phyloP scores from a whole-genome alignment of 2,797 vertebrate species.

The Champsocephalus gunnari region DNA sequence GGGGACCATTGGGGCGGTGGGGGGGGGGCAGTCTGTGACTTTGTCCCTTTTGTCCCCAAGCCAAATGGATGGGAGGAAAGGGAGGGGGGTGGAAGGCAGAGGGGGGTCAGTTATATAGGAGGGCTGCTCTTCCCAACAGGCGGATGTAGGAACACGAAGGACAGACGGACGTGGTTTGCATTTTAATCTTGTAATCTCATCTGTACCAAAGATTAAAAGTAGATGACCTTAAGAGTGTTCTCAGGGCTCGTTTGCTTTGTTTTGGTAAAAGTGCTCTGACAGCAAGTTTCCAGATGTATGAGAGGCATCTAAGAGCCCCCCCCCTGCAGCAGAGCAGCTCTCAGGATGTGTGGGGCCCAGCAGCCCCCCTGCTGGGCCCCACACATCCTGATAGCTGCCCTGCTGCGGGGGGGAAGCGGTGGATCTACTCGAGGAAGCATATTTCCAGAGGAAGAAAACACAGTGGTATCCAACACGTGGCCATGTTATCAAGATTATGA shows the following conservation, averaged over 20 bases:
- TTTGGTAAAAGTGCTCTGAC: neutral
- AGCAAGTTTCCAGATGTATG: neutral
- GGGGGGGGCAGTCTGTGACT: constrained; percentile 27
- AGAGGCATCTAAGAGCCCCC: neutral
- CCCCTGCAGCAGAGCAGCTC: too few species aligned
- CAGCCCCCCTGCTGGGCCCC: neutral
- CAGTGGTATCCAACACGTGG: neutral
- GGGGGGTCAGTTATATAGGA: constrained; percentile 20
- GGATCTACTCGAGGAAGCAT: neutral
- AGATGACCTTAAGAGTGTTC: constrained; percentile 11
- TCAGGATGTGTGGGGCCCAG: too few species aligned
- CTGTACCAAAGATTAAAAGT: constrained; percentile 7
- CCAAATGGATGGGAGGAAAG: constrained; percentile 47
- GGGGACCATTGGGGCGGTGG: neutral
- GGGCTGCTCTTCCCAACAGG: constrained; percentile 11
- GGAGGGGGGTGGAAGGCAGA: constrained; percentile 3
- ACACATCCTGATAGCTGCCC: neutral
- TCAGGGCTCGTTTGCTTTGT: neutral
- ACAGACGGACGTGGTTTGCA: constrained; percentile 17
- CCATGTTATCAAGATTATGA: neutral
- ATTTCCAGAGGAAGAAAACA: neutral
- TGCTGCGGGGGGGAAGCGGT: neutral
- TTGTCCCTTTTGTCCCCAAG: constrained; percentile 54
- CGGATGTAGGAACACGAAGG: constrained; percentile 11
- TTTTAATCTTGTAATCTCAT: constrained; percentile 46